Evolutionary conservation across 2,888 invertebrate species (phyloP), one percentile per base, ranked within the genome.

Genomic region (Gymnosoma rotundatum): DNA sequence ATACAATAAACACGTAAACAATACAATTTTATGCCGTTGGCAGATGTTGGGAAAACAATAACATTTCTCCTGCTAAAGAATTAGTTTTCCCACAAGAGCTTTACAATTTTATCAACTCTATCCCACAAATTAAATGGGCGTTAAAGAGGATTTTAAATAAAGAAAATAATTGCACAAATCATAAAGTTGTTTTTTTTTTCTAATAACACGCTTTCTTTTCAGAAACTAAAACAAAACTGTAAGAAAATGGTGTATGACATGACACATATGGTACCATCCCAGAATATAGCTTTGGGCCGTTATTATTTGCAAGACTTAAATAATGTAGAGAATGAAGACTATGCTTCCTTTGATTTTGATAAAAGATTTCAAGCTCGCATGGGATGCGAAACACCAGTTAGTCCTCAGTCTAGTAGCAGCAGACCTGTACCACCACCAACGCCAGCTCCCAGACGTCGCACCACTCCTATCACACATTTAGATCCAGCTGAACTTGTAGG

Each of bases 401-500:
- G n/a, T 81, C 83, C 45, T 8, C 66, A 80, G n/a, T 56, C 72
- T 1, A 76, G 73, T 25, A 52, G 48, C 48, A 82, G 84, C 20
- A 86, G 74, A 64, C 89, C 88, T 4, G 88, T 86, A 64, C 91
- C 91, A n/a, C 91, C 88, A 12, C 89, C 88, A 0, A 91, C 91
- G 18, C 91, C 90, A 60, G 91, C 91, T 6, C 91, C 92, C 0
- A 88, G 92, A 7, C 89, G 92, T 5, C 89, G 92, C 38, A 91
- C 91, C 36, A 90, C 90, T 18, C 92, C 92, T 9, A 90, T 92
- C 48, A 89, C 91, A 7, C 91, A 92, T 81, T 87, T 92, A 84
- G 92, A 92, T 88, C 92, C 92, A 9, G 88, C 92, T 0, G 93
- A 92, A 86, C 86, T 92, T 81, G 92, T 92, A 48, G 92, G 92